Evolutionary conservation across 2,797 vertebrate genomes (phyloP).

Genomic region (Alauda arvensis): DNA sequence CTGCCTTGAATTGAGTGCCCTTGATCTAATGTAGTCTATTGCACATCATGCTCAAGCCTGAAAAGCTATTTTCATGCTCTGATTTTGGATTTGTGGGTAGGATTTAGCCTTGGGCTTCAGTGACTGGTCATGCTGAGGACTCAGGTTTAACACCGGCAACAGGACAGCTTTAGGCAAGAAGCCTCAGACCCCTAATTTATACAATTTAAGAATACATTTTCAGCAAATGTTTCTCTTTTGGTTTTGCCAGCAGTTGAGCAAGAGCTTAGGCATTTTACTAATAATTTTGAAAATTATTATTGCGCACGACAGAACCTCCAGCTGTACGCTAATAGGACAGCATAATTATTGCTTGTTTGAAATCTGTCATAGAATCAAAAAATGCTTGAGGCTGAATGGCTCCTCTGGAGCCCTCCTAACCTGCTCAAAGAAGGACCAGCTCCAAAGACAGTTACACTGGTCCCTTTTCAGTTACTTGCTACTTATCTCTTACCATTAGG

Average conservation of each 20-base stretch:
- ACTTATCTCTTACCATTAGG: neutral
- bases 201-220: neutral
- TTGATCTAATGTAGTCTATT: neutral
- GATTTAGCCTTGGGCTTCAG: neutral
- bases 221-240: neutral
- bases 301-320: neutral
- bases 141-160: neutral
- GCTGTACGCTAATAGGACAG: neutral
- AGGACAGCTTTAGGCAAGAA: neutral
- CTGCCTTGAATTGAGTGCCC: neutral
- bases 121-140: neutral
- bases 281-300: neutral
- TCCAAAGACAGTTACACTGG: neutral
- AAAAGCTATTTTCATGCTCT: neutral
- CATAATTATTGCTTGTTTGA: neutral
- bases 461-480: neutral
- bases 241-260: neutral
- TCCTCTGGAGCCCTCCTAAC: neutral
- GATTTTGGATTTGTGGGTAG: neutral
- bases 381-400: neutral
- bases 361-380: neutral
- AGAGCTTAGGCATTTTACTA: neutral
- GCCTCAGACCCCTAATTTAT: neutral
- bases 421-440: neutral
- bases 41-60: neutral